Conservation (phyloP, 2,888 invertebrate genomes). For the Trachelus tabidus region DNA sequence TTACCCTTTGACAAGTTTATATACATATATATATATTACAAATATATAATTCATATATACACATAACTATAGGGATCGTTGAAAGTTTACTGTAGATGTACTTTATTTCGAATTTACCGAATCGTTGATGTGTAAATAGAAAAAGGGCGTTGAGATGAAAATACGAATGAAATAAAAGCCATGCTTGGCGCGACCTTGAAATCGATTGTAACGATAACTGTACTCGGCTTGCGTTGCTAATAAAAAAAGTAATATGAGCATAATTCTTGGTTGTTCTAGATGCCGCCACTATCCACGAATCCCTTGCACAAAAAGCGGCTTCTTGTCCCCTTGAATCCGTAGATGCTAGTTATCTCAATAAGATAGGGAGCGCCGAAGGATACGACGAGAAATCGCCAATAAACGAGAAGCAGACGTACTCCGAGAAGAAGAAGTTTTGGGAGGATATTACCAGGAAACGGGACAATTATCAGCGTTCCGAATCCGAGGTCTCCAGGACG, state of each 20-base stretch:
- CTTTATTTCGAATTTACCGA: slow-evolving; percentile 18
- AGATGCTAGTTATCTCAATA: slow-evolving; percentile 63
- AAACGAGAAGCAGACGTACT: slow-evolving; percentile 60
- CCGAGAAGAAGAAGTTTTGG: slow-evolving; percentile 63
- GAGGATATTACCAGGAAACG: slow-evolving; percentile 61
- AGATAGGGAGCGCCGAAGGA: slow-evolving; percentile 38
- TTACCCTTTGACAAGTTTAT: background rate
- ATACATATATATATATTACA: background rate
- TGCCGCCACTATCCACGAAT: slow-evolving; percentile 61
- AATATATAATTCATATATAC: slow-evolving; percentile 20
- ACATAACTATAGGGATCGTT: slow-evolving; percentile 18
- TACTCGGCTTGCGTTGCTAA: slow-evolving; percentile 21
- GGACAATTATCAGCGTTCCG: slow-evolving; percentile 60
- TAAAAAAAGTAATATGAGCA: slow-evolving; percentile 43
- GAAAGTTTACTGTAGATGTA: slow-evolving; percentile 31
- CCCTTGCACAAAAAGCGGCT: slow-evolving; percentile 62
- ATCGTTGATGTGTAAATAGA: slow-evolving; percentile 2
- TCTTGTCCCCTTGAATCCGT: slow-evolving; percentile 59
- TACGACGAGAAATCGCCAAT: slow-evolving; percentile 40
- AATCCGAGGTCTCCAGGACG: slow-evolving; percentile 59
- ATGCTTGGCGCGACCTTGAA: slow-evolving; percentile 19
- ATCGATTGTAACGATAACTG: background rate
- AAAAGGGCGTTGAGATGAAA: slow-evolving; percentile 32
- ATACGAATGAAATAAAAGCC: slow-evolving; percentile 34
- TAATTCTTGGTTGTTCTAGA: slow-evolving; percentile 64